Base-by-base conservation (phyloP, 2,113 vertebrate genomes). In the Synchiropus splendidus region DNA sequence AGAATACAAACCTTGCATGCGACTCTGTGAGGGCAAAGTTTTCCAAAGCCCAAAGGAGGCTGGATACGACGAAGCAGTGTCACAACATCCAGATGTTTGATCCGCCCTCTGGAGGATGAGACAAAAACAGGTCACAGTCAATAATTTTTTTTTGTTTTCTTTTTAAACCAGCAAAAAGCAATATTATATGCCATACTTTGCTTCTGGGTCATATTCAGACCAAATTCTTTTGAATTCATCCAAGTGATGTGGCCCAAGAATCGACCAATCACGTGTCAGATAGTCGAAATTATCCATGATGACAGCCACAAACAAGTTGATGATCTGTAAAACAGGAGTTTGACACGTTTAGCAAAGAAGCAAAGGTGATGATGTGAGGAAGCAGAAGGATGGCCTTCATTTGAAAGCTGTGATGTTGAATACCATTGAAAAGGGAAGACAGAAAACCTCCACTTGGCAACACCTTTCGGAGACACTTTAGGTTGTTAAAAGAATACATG, bases 261-360 rank as follows among this genome's bases (percentile, higher is more conserved):
- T 99, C 38, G 95, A 99, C 95, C 95, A 99, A 74, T 99, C 95
- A 41, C 94, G 90, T 8, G 95, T 99, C 45, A 99, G 81, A 80
- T 99, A 99, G 84, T 99, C 95, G 81, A 97, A 99, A 70, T 99
- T 98, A 81, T 99, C 95, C 95, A 97, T 99, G 84, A 99, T 99
- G 75, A 99, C 95, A 8, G 95, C 95, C 67, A 98, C 95, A 76
- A 99, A 99, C 48, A 99, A 85, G 64, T 98, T 99, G 68, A 99
- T 99, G 76, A 98, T 99, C 95, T 99, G 59, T 5, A 46, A 14
- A 27, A 41, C 0, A 51, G 2, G 58, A 45, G 12, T 27, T 27
- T 27, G 21, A 8, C n/a, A n/a, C n/a, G n/a, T n/a, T n/a, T n/a
- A n/a, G n/a, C n/a, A n/a, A n/a, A n/a, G n/a, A n/a, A n/a, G n/a